phyloP scores from a whole-genome alignment of 2,888 invertebrate genomes.

The Lepidocyrtinus sp. region DNA sequence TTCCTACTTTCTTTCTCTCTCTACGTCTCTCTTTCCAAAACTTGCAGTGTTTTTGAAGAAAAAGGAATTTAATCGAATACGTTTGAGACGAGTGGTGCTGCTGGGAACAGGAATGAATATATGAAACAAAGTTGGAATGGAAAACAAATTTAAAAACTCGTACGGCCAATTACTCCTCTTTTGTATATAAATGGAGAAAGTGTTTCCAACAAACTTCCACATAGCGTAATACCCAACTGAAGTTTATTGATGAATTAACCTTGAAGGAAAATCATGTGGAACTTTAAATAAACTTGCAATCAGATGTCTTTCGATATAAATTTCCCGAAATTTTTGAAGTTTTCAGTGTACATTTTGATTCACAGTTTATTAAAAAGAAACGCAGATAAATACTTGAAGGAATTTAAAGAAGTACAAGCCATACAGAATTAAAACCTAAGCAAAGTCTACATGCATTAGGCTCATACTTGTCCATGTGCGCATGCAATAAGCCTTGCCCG shows the following conservation, averaged over 20 bases:
- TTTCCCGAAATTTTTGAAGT: no score
- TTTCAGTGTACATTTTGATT: no score
- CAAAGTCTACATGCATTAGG: no score
- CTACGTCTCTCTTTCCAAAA: not conserved
- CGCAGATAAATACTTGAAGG: no score
- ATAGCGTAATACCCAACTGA: no score
- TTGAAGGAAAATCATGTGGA: not conserved
- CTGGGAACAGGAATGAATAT: not conserved
- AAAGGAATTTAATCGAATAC: slow-evolving; percentile 11
- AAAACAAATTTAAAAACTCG: not conserved
- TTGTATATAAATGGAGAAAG: not conserved
- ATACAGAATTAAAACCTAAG: no score
- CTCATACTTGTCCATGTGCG: no score
- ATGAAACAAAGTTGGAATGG: slow-evolving; percentile 7
- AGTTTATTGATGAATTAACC: slow-evolving; percentile 14
- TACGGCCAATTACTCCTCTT: not conserved
- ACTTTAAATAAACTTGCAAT: no score
- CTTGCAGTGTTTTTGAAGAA: not conserved
- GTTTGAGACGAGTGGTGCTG: not conserved
- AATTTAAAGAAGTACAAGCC: no score
- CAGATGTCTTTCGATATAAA: no score
- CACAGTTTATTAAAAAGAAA: no score
- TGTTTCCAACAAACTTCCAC: not conserved
- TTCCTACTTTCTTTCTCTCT: not conserved
- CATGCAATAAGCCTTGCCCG: no score